Evolutionary conservation across 2,888 invertebrate genomes (phyloP), one percentile per base, ranked within the genome.

Genomic region (Mesorhabditis spiculigera): DNA sequence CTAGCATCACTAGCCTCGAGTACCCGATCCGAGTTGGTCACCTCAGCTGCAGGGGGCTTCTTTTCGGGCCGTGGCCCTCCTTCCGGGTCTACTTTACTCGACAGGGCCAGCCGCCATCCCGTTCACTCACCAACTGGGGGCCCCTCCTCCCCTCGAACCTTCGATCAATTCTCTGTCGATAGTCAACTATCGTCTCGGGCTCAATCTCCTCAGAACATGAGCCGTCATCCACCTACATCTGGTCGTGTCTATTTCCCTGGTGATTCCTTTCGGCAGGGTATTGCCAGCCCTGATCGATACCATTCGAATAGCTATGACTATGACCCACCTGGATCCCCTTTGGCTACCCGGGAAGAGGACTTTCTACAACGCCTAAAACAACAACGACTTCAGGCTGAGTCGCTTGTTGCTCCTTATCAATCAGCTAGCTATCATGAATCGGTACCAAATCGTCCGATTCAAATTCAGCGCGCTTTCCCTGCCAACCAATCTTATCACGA

Each of bases 171-270:
- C n/a, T 50, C 58, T 10, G 58, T 50, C 8, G 58, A 50, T 50
- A 50, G 58, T n/a, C 58, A 50, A n/a, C 58, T 50, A 13, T 50
- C 58, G 8, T 50, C 58, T n/a, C 58, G 58, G 58, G 58, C 58
- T n/a, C n/a, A 10, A 10, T 50, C 58, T 13, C 58, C 58, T 13
- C 58, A 10, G 58, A 50, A 50, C 58, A 50, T 50, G 58, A 50
- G n/a, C 58, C 58, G 58, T 10, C n/a, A 50, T 1, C 58, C 58
- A 50, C 58, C 58, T 10, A 10, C 58, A 13, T 13, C n/a, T 50
- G 58, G 58, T 50, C 10, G 58, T n/a, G n/a, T 50, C n/a, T n/a
- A 50, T 50, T 50, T n/a, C 8, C 58, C 58, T 13, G 58, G 58
- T 13, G 8, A 50, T 50, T n/a, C 8, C 10, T n/a, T 50, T 13